These are phyloP conservation scores for Tenthredo distinguenda DNA, from an alignment of 2,888 invertebrate species.

Conservation along the genomic window DNA sequence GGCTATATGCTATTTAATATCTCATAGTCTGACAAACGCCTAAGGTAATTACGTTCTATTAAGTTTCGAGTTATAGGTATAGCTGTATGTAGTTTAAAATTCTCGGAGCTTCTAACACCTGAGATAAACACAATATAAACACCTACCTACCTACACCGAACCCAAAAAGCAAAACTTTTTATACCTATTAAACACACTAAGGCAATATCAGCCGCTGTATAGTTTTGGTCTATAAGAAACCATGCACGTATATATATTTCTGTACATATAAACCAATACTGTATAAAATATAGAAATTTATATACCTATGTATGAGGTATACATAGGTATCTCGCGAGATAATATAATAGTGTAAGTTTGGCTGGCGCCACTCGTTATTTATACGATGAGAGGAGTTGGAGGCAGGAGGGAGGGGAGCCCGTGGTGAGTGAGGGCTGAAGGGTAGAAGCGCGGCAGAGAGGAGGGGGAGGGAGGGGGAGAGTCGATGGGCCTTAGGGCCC, in stretches of 20 bases:
- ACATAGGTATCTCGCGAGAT: conserved; percentile 53
- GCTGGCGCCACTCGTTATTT: conserved; percentile 78
- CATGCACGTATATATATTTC: not conserved
- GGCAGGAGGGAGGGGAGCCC: conserved; percentile 55
- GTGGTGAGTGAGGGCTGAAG: conserved; percentile 56
- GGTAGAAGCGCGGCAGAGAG: conserved; percentile 53
- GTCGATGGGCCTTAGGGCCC: conserved; percentile 42
- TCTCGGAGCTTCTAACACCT: conserved; percentile 38
- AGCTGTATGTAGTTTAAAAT: not conserved
- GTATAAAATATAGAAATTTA: too few species aligned
- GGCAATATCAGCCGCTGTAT: not conserved
- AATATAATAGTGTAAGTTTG: conserved; percentile 71
- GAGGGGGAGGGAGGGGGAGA: conserved; percentile 56
- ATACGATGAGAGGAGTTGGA: conserved; percentile 64
- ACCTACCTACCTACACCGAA: not conserved
- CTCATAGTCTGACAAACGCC: conserved; percentile 1
- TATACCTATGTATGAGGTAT: not conserved
- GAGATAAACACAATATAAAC: not conserved
- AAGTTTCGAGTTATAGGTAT: not conserved
- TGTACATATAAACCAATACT: not conserved
- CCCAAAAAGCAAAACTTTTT: not conserved
- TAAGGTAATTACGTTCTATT: conserved; percentile 25
- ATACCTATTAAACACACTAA: not conserved
- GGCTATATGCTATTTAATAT: conserved; percentile 28
- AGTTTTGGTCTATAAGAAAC: not conserved